Evolutionary conservation across 2,888 invertebrate species (phyloP).

Genomic region (Leistus spinibarbis): DNA sequence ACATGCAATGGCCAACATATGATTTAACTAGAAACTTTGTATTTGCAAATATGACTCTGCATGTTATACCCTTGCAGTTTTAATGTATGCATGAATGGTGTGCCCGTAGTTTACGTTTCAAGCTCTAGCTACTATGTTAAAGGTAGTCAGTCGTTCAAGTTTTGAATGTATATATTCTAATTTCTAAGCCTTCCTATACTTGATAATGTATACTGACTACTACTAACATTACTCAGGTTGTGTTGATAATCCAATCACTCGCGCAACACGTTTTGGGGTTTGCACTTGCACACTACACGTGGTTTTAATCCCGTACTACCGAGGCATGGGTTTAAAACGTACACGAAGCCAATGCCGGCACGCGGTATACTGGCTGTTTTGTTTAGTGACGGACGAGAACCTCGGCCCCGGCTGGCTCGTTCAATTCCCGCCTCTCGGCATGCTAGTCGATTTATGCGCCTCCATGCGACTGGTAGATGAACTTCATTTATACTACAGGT

Average conservation of each 20-base stretch:
- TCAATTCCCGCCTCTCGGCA: constrained; percentile 26
- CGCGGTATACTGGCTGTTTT: constrained; percentile 34
- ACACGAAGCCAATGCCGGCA: constrained; percentile 32
- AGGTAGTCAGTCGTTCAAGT: not conserved
- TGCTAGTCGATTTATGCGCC: constrained; percentile 10
- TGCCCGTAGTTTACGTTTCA: not conserved
- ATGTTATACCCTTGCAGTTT: not conserved
- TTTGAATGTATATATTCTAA: not conserved
- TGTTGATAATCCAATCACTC: constrained; percentile 14
- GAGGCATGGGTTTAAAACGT: not conserved
- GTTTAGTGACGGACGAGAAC: constrained; percentile 20
- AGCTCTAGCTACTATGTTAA: not conserved
- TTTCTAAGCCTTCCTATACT: too few species aligned
- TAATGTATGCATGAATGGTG: not conserved
- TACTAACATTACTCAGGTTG: not conserved
- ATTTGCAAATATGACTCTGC: not conserved
- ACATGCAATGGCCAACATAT: too few species aligned
- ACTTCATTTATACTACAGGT: not conserved
- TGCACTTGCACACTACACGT: constrained; percentile 20
- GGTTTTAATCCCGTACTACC: constrained; percentile 22
- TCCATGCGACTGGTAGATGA: constrained; percentile 24
- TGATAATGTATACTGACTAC: not conserved
- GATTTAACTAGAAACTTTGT: too few species aligned
- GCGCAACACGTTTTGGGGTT: not conserved
- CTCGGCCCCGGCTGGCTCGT: not conserved